Percentiles rank a stretch among this genome's conserved stretches.
Conservation (phyloP, 2,797 vertebrate species). For the Spinus olivaceus region DNA sequence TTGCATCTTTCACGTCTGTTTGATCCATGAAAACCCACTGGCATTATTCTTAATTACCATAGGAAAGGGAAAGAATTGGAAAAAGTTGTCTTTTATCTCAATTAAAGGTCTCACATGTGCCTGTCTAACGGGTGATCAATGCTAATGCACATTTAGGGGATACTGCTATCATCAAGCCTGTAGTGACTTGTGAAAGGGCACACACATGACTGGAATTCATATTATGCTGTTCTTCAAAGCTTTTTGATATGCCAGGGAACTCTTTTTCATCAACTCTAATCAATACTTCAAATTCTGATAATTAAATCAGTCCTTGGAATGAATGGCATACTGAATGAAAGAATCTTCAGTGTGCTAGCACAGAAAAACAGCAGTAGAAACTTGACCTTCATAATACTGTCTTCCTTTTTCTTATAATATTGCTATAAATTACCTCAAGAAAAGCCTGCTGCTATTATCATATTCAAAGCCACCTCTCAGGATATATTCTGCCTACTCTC, state of each 20-base stretch:
- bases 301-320: background rate
- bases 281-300: conserved; percentile 37
- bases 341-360: background rate
- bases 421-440: background rate
- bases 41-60: background rate
- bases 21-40: background rate
- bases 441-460: background rate
- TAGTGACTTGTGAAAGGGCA: background rate
- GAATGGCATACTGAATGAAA: background rate
- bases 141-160: background rate
- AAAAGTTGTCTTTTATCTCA: background rate
- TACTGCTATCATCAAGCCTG: background rate
- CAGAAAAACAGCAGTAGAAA: background rate
- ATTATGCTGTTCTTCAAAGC: background rate
- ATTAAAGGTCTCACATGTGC: background rate
- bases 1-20: background rate
- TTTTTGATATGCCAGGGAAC: background rate
- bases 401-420: background rate
- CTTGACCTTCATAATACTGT: background rate
- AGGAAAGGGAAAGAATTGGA: background rate
- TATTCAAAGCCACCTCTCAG: background rate
- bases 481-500: background rate
- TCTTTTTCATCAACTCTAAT: background rate
- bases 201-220: conserved; percentile 2
- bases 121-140: background rate